Conservation (phyloP, 2,113 vertebrate genomes). For the Dicentrarchus labrax region DNA sequence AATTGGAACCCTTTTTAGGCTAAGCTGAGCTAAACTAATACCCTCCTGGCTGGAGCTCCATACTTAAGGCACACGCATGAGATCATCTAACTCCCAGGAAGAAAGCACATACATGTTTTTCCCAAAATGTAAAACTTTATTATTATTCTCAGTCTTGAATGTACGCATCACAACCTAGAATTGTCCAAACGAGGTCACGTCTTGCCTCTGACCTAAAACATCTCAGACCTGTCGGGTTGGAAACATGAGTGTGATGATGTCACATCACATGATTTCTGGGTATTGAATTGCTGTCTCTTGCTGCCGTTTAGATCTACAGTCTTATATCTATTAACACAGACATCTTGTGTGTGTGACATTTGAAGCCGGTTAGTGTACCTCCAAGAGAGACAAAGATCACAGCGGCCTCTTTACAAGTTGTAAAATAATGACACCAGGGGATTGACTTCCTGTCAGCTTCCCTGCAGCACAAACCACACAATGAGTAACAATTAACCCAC, state of each 20-base stretch:
- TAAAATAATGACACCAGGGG: conserved; percentile 51
- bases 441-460: conserved; percentile 69
- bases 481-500: conserved; percentile 60
- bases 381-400: conserved; percentile 49
- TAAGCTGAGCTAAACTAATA: conserved; percentile 8
- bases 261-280: neutral
- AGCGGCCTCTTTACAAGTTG: conserved; percentile 22
- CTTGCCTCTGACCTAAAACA: neutral
- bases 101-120: neutral
- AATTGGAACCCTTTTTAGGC: neutral
- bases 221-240: neutral
- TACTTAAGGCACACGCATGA: neutral
- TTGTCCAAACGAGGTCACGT: no score
- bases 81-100: neutral
- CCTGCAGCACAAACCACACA: conserved; percentile 52
- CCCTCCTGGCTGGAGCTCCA: neutral
- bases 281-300: neutral
- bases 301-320: neutral
- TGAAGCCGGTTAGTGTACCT: conserved; percentile 33
- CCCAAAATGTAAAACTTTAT: neutral
- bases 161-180: no score
- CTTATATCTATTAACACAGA: neutral
- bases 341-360: conserved; percentile 20
- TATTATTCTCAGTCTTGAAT: no score
- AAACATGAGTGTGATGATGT: neutral